A percentile compares a stretch with the other conserved stretches of the same genome.
Evolutionary conservation across 2,113 vertebrate species (phyloP).

Genomic region (Piprites chloris): DNA sequence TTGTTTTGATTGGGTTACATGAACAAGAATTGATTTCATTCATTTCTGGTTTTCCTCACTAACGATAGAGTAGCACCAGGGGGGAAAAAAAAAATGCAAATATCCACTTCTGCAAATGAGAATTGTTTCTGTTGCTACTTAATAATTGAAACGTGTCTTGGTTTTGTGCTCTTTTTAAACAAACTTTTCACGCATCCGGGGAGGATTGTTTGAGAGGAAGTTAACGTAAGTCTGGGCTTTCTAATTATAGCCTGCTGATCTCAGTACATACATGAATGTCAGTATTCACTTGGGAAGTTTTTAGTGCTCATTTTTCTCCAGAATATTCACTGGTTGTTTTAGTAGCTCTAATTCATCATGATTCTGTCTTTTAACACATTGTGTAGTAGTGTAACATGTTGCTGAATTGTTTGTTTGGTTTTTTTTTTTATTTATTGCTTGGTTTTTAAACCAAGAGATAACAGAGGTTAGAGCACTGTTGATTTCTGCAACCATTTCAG

Average conservation of each 20-base stretch:
- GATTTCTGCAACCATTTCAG: neutral
- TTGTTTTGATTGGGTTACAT: neutral
- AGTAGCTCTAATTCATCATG: neutral
- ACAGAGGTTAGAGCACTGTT: neutral
- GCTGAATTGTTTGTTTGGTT: neutral
- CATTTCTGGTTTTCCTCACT: neutral
- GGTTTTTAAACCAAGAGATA: neutral
- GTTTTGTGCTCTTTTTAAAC: neutral
- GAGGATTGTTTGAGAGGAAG: neutral
- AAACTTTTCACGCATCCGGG: neutral
- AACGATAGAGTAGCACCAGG: neutral
- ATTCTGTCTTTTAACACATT: neutral
- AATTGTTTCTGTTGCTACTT: neutral
- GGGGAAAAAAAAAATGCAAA: neutral
- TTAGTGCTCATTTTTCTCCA: neutral
- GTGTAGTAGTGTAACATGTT: neutral
- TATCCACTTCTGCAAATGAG: neutral
- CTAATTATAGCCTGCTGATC: neutral
- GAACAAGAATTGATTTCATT: neutral
- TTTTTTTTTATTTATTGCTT: neutral
- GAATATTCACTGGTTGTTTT: neutral
- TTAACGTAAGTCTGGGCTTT: neutral
- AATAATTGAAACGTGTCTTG: neutral
- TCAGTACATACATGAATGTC: neutral
- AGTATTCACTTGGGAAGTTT: neutral